Percentiles rank a stretch among this genome's conserved stretches.
These are phyloP conservation scores for Leptobrachium leishanense DNA, from an alignment of 2,113 vertebrate species.

Conservation along the genomic window DNA sequence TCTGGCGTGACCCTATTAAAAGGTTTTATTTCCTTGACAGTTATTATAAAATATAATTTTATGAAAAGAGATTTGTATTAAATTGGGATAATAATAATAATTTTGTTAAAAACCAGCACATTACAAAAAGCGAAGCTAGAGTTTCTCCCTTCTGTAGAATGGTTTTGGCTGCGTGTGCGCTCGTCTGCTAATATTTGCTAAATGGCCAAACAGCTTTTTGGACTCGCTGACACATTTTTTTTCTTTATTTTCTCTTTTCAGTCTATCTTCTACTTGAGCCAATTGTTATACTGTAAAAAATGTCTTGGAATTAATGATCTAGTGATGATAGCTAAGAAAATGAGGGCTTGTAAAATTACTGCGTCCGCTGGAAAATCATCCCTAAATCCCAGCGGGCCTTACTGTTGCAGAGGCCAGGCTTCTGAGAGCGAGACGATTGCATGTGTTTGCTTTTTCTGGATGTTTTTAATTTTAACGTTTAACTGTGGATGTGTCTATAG, in stretches of 20 bases:
- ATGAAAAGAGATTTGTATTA: too few species aligned
- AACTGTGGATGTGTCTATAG: too few species aligned
- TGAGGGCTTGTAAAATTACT: conserved; percentile 10
- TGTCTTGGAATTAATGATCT: conserved; percentile 25
- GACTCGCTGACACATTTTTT: conserved; percentile 48
- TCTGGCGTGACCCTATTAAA: too few species aligned
- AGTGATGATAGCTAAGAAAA: conserved; percentile 38
- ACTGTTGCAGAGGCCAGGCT: neutral
- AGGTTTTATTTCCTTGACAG: too few species aligned
- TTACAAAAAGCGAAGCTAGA: too few species aligned
- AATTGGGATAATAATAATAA: too few species aligned
- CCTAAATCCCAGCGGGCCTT: conserved; percentile 32
- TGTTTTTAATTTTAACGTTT: too few species aligned
- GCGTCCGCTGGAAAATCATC: conserved; percentile 16
- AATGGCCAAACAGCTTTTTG: conserved; percentile 62
- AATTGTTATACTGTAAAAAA: conserved; percentile 47
- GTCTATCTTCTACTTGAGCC: conserved; percentile 11
- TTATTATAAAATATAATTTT: too few species aligned
- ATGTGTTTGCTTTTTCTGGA: too few species aligned
- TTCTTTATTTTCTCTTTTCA: conserved; percentile 43
- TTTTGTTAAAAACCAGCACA: too few species aligned
- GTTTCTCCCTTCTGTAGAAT: conserved; percentile 55
- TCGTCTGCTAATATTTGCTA: conserved; percentile 54
- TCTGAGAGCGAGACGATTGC: too few species aligned
- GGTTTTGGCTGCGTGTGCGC: conserved; percentile 51